Percentiles rank a stretch among this genome's conserved stretches.
Evolutionary conservation across 2,113 vertebrate species (phyloP).

Genomic region (Tetrax tetrax): DNA sequence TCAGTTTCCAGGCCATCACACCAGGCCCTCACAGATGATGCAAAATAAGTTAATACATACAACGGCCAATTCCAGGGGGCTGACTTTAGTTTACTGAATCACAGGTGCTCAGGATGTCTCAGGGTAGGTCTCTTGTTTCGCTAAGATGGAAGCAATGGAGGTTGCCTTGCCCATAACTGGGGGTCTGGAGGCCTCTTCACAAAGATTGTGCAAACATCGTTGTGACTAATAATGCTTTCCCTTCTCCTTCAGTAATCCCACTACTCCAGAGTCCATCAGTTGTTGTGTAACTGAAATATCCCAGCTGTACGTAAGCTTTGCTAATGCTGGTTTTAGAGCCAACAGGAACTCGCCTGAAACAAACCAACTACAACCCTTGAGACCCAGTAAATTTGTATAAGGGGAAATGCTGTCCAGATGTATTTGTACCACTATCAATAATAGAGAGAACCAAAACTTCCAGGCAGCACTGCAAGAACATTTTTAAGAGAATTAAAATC

Average conservation of each 20-base stretch:
- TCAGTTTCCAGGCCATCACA: background rate
- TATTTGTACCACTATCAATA: background rate
- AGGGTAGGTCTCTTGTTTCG: background rate
- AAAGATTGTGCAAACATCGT: background rate
- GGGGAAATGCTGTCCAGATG: slow-evolving; percentile 40
- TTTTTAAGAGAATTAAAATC: background rate
- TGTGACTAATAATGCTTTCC: background rate
- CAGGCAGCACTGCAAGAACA: background rate
- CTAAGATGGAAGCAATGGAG: background rate
- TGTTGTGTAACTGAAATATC: slow-evolving; percentile 9
- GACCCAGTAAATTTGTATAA: slow-evolving; percentile 8
- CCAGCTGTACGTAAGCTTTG: slow-evolving; percentile 1
- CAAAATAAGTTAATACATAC: background rate
- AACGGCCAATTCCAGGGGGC: background rate
- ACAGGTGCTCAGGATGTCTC: background rate
- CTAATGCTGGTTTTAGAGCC: background rate
- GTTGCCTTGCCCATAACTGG: background rate
- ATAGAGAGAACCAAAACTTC: background rate
- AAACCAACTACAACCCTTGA: background rate
- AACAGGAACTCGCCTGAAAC: slow-evolving; percentile 35
- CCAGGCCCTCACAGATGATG: background rate
- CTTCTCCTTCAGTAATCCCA: background rate
- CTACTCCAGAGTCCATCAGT: background rate
- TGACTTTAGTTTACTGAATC: background rate
- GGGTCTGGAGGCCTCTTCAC: background rate